phyloP scores from a whole-genome alignment of 1,140 invertebrate genomes.

The Aporrectodea caliginosa region DNA sequence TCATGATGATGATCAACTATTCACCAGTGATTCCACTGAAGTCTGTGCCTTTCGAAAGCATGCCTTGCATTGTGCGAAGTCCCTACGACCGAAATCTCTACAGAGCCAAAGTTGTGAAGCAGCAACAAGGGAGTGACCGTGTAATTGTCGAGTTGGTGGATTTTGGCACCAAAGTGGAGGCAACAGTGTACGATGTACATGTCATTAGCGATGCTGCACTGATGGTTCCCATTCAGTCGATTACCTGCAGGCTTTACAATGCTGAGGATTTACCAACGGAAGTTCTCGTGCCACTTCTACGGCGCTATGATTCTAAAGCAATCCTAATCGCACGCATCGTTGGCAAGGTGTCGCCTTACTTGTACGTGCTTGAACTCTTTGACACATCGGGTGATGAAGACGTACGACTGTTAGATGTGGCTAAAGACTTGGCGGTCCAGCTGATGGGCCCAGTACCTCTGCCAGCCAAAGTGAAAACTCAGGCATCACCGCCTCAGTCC shows the following conservation, averaged over 20 bases:
- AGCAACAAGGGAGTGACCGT: not conserved
- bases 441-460: no score
- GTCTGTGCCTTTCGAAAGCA: not conserved
- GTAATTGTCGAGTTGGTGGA: not conserved
- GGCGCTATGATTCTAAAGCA: not conserved
- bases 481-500: no score
- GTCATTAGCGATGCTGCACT: not conserved
- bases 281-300: not conserved
- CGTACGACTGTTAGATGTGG: not conserved
- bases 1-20: not conserved
- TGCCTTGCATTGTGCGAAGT: constrained; percentile 1
- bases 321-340: not conserved
- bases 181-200: not conserved
- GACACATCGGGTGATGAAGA: not conserved
- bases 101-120: not conserved
- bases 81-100: constrained; percentile 4
- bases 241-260: not conserved
- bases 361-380: not conserved
- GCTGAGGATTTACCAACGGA: not conserved
- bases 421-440: not conserved
- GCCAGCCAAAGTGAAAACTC: no score
- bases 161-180: not conserved
- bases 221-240: not conserved
- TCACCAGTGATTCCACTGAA: not conserved
- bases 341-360: not conserved